These are phyloP conservation scores for Danio kyathit DNA, from an alignment of 2,797 vertebrate species.

Conservation along the genomic window DNA sequence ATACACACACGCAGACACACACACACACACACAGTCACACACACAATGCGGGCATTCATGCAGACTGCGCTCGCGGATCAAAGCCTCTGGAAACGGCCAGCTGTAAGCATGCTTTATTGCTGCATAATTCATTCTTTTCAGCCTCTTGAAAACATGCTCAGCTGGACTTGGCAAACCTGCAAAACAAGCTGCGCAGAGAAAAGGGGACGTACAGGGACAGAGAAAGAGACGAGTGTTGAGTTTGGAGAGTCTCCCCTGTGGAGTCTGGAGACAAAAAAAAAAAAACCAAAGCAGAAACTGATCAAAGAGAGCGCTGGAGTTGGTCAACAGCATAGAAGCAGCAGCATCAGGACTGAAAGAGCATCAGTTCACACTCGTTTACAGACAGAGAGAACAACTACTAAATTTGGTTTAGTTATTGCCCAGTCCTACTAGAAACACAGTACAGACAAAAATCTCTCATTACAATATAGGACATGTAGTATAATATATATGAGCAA, in stretches of 20 bases:
- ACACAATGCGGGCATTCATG: constrained; percentile 99
- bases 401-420: too few species aligned
- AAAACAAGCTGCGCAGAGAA: constrained; percentile 74
- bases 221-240: constrained; percentile 39
- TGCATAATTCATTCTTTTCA: constrained; percentile 91
- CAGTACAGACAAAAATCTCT: too few species aligned
- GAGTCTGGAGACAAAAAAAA: constrained; percentile 7
- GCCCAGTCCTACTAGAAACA: too few species aligned
- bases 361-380: background rate
- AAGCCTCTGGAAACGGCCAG: constrained; percentile 95
- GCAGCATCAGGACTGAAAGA: background rate
- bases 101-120: constrained; percentile 93
- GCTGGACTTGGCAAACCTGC: constrained; percentile 82
- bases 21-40: constrained; percentile 83
- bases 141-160: constrained; percentile 85
- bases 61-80: constrained; percentile 95
- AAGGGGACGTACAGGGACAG: constrained; percentile 16
- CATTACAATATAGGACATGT: too few species aligned
- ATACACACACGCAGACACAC: too few species aligned
- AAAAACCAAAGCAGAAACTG: constrained; percentile 29
- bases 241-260: constrained; percentile 54
- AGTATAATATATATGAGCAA: too few species aligned
- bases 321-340: constrained; percentile 4
- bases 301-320: constrained; percentile 19
- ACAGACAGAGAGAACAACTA: too few species aligned